These are phyloP conservation scores for Xylophagus ater DNA, from an alignment of 2,888 invertebrate genomes.

Conservation along the genomic window DNA sequence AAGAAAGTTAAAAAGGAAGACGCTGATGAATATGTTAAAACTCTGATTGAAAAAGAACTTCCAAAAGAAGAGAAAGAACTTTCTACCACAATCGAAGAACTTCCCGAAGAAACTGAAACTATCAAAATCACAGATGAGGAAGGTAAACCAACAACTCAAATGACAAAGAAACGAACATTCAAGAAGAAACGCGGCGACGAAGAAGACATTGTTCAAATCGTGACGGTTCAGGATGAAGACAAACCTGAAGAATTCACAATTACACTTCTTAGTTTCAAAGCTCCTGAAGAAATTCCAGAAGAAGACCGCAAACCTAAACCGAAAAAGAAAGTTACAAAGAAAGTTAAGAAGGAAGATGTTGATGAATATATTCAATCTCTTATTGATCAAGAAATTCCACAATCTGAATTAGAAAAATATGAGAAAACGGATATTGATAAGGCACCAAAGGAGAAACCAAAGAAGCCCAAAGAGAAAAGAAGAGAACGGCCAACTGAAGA, in stretches of 20 bases:
- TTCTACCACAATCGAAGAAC: conserved; percentile 26
- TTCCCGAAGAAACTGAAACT: conserved; percentile 37
- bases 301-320: conserved; percentile 28
- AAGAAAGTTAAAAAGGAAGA: not conserved
- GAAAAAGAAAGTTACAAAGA: conserved; percentile 26
- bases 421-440: conserved; percentile 34
- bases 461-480: conserved; percentile 20
- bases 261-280: conserved; percentile 16
- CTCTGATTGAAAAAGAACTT: too few species aligned
- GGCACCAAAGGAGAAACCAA: conserved; percentile 25
- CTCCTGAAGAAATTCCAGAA: conserved; percentile 19
- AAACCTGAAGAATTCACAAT: conserved; percentile 31
- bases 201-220: conserved; percentile 35
- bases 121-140: conserved; percentile 36
- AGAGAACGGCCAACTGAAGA: conserved; percentile 27
- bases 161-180: conserved; percentile 36
- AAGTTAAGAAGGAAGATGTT: conserved; percentile 31
- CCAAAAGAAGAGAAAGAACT: conserved; percentile 22
- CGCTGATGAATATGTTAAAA: not conserved
- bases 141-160: conserved; percentile 35
- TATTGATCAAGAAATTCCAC: conserved; percentile 37
- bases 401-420: conserved; percentile 37
- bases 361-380: conserved; percentile 36
- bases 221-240: conserved; percentile 31
- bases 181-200: conserved; percentile 36